phyloP scores from a whole-genome alignment of 2,888 invertebrate genomes.

The Temnothorax unifasciatus region DNA sequence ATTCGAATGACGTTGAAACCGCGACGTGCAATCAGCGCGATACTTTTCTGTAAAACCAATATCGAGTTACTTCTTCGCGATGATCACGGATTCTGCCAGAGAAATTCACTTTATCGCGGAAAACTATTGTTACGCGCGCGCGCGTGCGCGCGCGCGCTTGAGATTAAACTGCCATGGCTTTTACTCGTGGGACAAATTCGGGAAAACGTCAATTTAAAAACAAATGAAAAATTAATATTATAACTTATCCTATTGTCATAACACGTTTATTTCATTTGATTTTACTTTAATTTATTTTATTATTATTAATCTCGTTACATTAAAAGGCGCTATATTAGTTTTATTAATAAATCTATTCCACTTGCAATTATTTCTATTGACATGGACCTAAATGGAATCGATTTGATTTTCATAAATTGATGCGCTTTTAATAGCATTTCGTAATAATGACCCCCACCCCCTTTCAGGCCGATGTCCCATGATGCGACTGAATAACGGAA shows the following conservation, averaged over 20 bases:
- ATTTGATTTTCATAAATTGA: background rate
- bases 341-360: background rate
- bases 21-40: background rate
- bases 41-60: background rate
- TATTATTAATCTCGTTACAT: background rate
- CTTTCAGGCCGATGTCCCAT: conserved; percentile 83
- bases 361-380: background rate
- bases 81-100: background rate
- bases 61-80: background rate
- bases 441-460: background rate
- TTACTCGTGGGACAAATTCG: background rate
- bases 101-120: conserved; percentile 5
- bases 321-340: background rate
- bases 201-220: background rate
- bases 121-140: background rate
- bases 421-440: background rate
- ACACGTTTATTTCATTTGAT: background rate
- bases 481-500: conserved; percentile 87
- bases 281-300: conserved; percentile 7
- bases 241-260: background rate
- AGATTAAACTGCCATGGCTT: background rate
- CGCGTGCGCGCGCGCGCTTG: too few species aligned
- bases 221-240: background rate
- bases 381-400: background rate
- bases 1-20: background rate